Evolutionary conservation across 2,888 invertebrate genomes (phyloP).

Genomic region (Leptopilina myrica): DNA sequence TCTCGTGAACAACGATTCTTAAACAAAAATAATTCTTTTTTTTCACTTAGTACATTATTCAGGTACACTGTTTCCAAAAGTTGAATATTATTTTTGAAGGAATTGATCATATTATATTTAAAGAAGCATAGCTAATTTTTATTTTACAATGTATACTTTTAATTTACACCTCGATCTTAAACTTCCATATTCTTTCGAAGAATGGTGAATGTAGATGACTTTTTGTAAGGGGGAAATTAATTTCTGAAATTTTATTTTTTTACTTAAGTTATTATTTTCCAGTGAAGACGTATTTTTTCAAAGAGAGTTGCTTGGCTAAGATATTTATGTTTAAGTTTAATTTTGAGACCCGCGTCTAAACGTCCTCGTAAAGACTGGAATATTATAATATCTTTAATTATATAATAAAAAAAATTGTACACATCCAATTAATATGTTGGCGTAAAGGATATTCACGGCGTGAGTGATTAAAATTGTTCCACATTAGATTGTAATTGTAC

Average conservation of each 20-base stretch:
- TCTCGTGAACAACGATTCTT: conserved; percentile 10
- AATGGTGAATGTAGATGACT: conserved; percentile 20
- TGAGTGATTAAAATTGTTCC: conserved; percentile 37
- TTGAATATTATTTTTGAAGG: too few species aligned
- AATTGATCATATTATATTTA: too few species aligned
- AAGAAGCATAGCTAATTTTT: conserved; percentile 4
- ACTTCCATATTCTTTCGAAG: conserved; percentile 11
- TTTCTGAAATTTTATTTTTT: conserved; percentile 39
- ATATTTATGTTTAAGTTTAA: conserved; percentile 38
- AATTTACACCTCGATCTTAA: background rate
- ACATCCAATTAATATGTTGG: conserved; percentile 25
- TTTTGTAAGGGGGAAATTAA: conserved; percentile 28
- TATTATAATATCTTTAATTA: conserved; percentile 32
- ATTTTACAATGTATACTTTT: conserved; percentile 9
- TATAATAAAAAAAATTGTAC: conserved; percentile 23
- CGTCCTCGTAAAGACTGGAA: conserved; percentile 28
- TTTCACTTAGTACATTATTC: too few species aligned
- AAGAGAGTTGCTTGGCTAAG: conserved; percentile 24
- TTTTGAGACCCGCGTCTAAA: conserved; percentile 25
- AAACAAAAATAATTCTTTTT: background rate
- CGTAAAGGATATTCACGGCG: conserved; percentile 13
- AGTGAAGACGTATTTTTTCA: conserved; percentile 26
- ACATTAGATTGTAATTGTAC: conserved; percentile 40
- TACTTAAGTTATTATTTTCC: conserved; percentile 9
- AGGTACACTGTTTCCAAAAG: too few species aligned